Conservation (phyloP, 2,888 invertebrate genomes). For the Scaptomyza caliginosa region DNA sequence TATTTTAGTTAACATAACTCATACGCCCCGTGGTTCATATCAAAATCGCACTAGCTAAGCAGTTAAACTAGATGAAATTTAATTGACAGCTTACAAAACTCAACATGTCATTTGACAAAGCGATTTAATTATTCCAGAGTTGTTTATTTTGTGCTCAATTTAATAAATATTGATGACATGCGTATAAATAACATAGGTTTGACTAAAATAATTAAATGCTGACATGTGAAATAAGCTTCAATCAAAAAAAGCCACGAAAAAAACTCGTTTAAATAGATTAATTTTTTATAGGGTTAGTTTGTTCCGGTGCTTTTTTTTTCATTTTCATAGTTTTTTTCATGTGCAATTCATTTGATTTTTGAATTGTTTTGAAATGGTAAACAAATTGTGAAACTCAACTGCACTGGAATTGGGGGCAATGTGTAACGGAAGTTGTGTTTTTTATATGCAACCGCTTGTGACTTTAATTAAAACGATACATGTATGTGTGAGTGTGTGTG, state of each 20-base stretch:
- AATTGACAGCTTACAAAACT: neutral
- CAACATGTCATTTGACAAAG: conserved; percentile 24
- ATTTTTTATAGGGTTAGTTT: neutral
- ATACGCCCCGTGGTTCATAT: conserved; percentile 3
- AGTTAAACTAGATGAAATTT: neutral
- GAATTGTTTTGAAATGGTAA: conserved; percentile 55
- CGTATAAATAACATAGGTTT: conserved; percentile 24
- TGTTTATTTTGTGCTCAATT: conserved; percentile 38
- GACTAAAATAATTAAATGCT: neutral
- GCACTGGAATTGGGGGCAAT: neutral
- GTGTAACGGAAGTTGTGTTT: neutral
- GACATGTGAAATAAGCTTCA: neutral
- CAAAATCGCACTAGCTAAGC: neutral
- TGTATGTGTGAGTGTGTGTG: neutral
- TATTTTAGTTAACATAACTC: neutral
- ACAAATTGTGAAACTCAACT: conserved; percentile 49
- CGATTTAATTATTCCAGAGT: conserved; percentile 33
- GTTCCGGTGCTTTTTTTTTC: neutral
- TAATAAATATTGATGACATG: conserved; percentile 32
- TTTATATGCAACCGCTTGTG: conserved; percentile 14
- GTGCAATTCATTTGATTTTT: conserved; percentile 47
- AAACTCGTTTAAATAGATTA: neutral
- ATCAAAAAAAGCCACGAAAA: neutral
- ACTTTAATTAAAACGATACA: conserved; percentile 46
- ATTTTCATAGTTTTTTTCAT: neutral